Percentiles rank a stretch among this genome's conserved stretches.
Conservation (phyloP, 2,888 invertebrate genomes). For the Eremobia ochroleuca region DNA sequence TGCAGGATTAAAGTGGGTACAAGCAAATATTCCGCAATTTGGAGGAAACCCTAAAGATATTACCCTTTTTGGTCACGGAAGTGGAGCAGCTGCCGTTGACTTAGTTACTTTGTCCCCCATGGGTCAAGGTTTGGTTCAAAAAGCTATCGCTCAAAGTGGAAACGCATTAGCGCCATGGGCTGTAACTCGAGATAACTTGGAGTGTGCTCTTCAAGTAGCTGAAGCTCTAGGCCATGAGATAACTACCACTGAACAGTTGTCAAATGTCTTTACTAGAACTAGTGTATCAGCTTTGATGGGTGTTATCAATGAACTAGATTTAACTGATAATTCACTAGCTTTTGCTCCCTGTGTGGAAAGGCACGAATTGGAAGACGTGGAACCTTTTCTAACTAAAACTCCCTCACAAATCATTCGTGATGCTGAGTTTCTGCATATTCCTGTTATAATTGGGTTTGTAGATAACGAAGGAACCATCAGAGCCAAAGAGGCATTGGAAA, state of each 20-base stretch:
- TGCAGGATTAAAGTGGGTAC: slow-evolving; percentile 94
- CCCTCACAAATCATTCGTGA: slow-evolving; percentile 77
- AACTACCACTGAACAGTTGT: slow-evolving; percentile 75
- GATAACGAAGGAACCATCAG: slow-evolving; percentile 86
- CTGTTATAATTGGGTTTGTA: slow-evolving; percentile 84
- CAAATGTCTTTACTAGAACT: slow-evolving; percentile 79
- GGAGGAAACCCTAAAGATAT: slow-evolving; percentile 95
- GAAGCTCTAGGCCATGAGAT: slow-evolving; percentile 83
- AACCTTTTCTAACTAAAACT: slow-evolving; percentile 79
- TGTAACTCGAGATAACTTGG: slow-evolving; percentile 82
- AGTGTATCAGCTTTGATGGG: slow-evolving; percentile 83
- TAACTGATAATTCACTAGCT: slow-evolving; percentile 83
- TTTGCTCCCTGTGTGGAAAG: slow-evolving; percentile 87
- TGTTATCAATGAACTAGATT: slow-evolving; percentile 82
- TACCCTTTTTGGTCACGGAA: slow-evolving; percentile 95
- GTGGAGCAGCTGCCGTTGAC: slow-evolving; percentile 92
- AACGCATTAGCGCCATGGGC: slow-evolving; percentile 87
- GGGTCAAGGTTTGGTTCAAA: slow-evolving; percentile 80
- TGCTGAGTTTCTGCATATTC: slow-evolving; percentile 79
- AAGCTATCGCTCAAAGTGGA: slow-evolving; percentile 85
- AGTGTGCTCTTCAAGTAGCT: slow-evolving; percentile 81
- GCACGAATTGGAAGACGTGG: slow-evolving; percentile 69
- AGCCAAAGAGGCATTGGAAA: slow-evolving; percentile 76
- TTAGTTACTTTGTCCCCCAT: slow-evolving; percentile 83
- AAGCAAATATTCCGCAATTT: slow-evolving; percentile 94